Percentiles rank a stretch among this genome's conserved stretches.
phyloP scores from a whole-genome alignment of 2,797 vertebrate species.

The Chaetodon trifasciatus region DNA sequence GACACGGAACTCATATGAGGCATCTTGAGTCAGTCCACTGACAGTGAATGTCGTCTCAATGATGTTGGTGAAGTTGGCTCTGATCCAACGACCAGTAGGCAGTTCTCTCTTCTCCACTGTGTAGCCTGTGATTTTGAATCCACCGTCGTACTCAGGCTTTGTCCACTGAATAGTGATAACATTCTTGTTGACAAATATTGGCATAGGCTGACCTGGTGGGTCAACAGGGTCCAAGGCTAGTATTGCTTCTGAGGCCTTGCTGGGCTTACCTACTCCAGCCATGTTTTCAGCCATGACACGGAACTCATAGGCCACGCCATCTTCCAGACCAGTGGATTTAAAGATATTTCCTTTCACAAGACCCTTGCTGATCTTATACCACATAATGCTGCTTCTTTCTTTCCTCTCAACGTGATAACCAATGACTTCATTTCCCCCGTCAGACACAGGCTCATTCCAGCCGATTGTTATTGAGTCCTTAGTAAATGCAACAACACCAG shows the following conservation, averaged over 20 bases:
- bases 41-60: slow-evolving; percentile 96
- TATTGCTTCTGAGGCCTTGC: slow-evolving; percentile 94
- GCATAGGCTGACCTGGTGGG: slow-evolving; percentile 94
- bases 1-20: slow-evolving; percentile 95
- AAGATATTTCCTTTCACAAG: slow-evolving; percentile 94
- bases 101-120: slow-evolving; percentile 96
- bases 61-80: slow-evolving; percentile 98
- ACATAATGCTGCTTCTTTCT: slow-evolving; percentile 95
- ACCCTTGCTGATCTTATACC: slow-evolving; percentile 93
- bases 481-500: slow-evolving; percentile 92
- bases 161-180: slow-evolving; percentile 94
- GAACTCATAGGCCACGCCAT: slow-evolving; percentile 98
- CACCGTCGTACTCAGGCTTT: slow-evolving; percentile 97
- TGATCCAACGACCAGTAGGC: slow-evolving; percentile 94
- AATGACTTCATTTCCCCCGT: slow-evolving; percentile 96
- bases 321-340: slow-evolving; percentile 93
- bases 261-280: slow-evolving; percentile 97
- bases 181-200: slow-evolving; percentile 93
- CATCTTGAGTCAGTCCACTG: slow-evolving; percentile 95
- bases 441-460: slow-evolving; percentile 96
- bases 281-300: slow-evolving; percentile 96
- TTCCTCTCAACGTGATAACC: slow-evolving; percentile 98
- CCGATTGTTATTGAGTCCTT: slow-evolving; percentile 97
- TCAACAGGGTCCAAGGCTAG: slow-evolving; percentile 97
- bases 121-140: slow-evolving; percentile 98